Conservation (phyloP, 2,113 vertebrate species). For the Strix aluco region DNA sequence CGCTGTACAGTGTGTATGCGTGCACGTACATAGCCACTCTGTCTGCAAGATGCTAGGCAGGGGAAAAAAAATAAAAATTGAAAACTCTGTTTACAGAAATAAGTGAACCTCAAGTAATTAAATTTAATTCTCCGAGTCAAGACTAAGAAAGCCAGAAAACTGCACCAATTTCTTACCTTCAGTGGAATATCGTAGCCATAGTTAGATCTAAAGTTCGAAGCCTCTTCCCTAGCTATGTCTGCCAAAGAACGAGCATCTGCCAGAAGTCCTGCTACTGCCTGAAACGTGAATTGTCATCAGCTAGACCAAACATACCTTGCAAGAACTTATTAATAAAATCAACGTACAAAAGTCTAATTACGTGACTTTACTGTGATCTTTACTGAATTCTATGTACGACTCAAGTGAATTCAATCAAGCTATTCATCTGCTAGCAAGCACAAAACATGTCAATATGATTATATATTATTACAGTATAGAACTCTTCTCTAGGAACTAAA, state of each 20-base stretch:
- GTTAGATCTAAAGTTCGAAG: conserved; percentile 95
- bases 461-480: rapidly evolving
- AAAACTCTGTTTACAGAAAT: not conserved
- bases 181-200: conserved; percentile 96
- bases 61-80: no score
- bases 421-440: not conserved
- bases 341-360: not conserved
- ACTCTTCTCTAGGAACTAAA: not conserved
- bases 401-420: not conserved
- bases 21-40: conserved; percentile 98
- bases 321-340: not conserved
- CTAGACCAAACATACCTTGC: not conserved
- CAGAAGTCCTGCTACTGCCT: conserved; percentile 95
- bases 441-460: rapidly evolving
- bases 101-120: not conserved
- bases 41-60: conserved; percentile 89
- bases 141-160: not conserved
- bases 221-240: conserved; percentile 95
- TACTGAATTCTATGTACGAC: not conserved
- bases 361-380: not conserved
- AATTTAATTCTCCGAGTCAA: rapidly evolving
- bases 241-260: conserved; percentile 94
- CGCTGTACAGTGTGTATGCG: conserved; percentile 97
- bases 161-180: conserved; percentile 76
- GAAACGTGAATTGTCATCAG: not conserved